These are phyloP conservation scores for Drosophila cracens DNA, from an alignment of 2,888 invertebrate genomes.

Conservation along the genomic window DNA sequence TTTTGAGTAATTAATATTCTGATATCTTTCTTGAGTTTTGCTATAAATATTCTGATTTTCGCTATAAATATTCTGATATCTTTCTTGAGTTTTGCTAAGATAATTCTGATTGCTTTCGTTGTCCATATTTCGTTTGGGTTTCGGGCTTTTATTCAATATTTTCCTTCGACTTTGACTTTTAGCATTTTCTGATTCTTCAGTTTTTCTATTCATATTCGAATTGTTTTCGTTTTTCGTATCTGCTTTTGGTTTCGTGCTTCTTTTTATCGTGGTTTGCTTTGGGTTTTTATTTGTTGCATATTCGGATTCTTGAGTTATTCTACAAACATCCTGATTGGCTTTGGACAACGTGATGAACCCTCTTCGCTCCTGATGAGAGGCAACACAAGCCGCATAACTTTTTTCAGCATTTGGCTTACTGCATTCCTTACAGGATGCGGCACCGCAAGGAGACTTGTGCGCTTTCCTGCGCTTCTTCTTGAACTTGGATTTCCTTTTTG, in stretches of 20 bases:
- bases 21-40: not conserved
- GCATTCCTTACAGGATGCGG: not conserved
- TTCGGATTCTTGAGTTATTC: not conserved
- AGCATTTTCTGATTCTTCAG: not conserved
- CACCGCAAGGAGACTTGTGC: not conserved
- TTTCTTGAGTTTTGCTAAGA: not conserved
- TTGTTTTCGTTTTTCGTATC: not conserved
- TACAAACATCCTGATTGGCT: not conserved
- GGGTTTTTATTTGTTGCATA: not conserved
- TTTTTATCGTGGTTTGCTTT: not conserved
- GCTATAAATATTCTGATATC: not conserved
- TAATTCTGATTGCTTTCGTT: not conserved
- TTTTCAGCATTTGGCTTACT: not conserved
- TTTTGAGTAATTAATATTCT: not conserved
- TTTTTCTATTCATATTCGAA: not conserved
- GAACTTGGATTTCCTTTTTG: not conserved
- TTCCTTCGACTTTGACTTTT: not conserved
- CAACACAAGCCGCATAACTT: not conserved
- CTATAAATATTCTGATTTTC: not conserved
- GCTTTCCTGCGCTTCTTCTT: slow-evolving; percentile 5
- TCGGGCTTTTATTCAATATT: not conserved
- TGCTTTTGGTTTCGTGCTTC: not conserved
- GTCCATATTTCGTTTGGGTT: not conserved
- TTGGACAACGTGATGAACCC: not conserved
- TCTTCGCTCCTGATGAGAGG: not conserved